Conservation (phyloP, 2,113 vertebrate genomes). For the Lepus europaeus region DNA sequence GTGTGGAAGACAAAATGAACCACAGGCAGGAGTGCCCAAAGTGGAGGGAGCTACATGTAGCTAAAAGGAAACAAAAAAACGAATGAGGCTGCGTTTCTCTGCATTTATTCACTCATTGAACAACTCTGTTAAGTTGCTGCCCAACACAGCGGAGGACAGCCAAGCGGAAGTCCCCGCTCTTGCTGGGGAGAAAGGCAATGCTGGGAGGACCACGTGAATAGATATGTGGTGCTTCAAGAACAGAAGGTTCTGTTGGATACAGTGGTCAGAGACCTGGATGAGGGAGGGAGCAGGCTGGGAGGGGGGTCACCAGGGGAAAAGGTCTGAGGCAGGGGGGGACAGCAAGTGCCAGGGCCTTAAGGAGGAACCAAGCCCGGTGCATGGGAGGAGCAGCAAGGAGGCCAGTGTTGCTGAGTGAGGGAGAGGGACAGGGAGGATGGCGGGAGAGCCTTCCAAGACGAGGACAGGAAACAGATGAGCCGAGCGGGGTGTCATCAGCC, state of each 20-base stretch:
- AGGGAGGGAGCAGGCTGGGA: neutral
- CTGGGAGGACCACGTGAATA: neutral
- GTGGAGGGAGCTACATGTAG: neutral
- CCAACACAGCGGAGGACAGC: rapidly evolving
- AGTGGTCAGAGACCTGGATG: neutral
- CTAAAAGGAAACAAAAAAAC: neutral
- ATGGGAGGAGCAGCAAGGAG: neutral
- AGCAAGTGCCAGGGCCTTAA: neutral
- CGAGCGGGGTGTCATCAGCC: neutral
- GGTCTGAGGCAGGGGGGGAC: neutral
- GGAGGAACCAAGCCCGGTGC: neutral
- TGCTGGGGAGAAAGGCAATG: neutral
- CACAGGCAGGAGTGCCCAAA: neutral
- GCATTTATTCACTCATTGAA: no score
- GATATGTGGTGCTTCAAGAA: neutral
- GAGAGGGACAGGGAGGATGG: neutral
- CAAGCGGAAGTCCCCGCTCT: neutral
- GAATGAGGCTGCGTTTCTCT: neutral
- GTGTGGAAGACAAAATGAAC: neutral
- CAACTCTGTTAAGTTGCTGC: neutral
- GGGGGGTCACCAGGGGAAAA: neutral
- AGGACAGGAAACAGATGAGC: neutral
- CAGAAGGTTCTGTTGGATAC: neutral
- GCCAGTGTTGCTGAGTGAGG: neutral
- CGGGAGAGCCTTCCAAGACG: neutral